Evolutionary conservation across 1,140 invertebrate species (phyloP).

Genomic region (Pollicipes pollicipes): DNA sequence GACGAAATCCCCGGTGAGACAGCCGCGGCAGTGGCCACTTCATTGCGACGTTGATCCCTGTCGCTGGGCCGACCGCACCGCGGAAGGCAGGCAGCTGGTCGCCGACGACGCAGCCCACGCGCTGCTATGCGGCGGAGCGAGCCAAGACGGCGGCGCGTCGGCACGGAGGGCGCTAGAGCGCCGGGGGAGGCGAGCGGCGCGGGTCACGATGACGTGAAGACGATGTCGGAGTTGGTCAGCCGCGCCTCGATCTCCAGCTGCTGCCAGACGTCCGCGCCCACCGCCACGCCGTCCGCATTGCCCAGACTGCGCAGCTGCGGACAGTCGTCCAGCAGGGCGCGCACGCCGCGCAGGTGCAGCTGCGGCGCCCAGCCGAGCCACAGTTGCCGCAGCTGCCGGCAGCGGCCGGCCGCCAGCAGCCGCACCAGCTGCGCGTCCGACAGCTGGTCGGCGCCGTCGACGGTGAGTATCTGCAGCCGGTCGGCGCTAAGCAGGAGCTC

Average conservation of each 20-base stretch:
- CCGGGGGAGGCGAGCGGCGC: too few relatives aligned
- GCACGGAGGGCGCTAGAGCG: too few relatives aligned
- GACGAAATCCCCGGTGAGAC: too few relatives aligned
- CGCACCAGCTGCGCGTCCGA: background rate
- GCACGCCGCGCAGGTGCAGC: constrained; percentile 1
- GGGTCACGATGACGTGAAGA: too few relatives aligned
- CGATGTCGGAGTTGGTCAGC: background rate
- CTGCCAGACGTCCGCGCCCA: background rate
- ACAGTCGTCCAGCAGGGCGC: background rate
- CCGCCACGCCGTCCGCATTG: background rate
- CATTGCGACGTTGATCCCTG: too few relatives aligned
- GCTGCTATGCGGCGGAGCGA: too few relatives aligned
- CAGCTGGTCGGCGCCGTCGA: background rate
- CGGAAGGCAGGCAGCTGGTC: too few relatives aligned
- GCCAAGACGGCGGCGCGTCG: too few relatives aligned
- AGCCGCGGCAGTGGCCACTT: too few relatives aligned
- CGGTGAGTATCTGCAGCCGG: background rate
- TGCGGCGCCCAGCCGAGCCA: constrained; percentile 4
- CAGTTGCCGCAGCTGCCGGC: background rate
- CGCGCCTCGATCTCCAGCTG: background rate
- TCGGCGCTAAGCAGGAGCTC: background rate
- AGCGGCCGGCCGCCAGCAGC: background rate
- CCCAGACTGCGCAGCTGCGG: background rate
- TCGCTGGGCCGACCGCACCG: too few relatives aligned
- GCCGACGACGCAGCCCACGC: too few relatives aligned